Conservation (phyloP, 2,888 invertebrate species). For the Thereva unica region DNA sequence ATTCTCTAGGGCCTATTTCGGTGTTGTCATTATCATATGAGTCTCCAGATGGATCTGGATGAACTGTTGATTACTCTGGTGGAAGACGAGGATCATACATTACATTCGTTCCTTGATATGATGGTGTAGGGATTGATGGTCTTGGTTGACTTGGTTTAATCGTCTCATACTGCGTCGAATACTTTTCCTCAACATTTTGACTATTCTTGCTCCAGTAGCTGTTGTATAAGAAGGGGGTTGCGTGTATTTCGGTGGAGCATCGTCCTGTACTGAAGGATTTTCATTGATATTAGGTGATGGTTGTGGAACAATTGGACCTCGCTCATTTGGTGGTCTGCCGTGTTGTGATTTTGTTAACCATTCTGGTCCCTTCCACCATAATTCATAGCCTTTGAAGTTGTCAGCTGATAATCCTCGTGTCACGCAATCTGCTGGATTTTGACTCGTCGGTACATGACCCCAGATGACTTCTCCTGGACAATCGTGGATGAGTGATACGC, state of each 20-base stretch:
- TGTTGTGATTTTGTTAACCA: no score
- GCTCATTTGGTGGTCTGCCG: conserved; percentile 42
- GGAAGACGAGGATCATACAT: conserved; percentile 46
- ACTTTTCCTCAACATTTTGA: conserved; percentile 75
- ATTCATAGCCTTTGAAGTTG: no score
- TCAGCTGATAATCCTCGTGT: no score
- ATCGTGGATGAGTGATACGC: no score
- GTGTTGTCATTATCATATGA: conserved; percentile 29
- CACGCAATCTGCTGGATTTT: no score
- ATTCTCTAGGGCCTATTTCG: conserved; percentile 47
- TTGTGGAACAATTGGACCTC: conserved; percentile 28
- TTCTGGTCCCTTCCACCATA: no score
- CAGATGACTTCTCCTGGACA: no score
- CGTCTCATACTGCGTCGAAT: conserved; percentile 78
- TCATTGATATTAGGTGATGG: conserved; percentile 18
- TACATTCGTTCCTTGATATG: conserved; percentile 29
- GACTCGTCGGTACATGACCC: no score
- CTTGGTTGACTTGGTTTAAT: conserved; percentile 46
- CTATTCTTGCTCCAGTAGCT: conserved; percentile 83
- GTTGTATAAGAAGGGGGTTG: conserved; percentile 92
- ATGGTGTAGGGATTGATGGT: conserved; percentile 41
- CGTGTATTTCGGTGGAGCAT: conserved; percentile 91
- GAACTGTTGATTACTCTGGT: conserved; percentile 49
- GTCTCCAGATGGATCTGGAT: conserved; percentile 45
- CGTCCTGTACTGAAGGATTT: conserved; percentile 57